Evolutionary conservation across 1,140 invertebrate species (phyloP), one percentile per base, ranked within the genome.

Genomic region (Chironomus striatipennis): DNA sequence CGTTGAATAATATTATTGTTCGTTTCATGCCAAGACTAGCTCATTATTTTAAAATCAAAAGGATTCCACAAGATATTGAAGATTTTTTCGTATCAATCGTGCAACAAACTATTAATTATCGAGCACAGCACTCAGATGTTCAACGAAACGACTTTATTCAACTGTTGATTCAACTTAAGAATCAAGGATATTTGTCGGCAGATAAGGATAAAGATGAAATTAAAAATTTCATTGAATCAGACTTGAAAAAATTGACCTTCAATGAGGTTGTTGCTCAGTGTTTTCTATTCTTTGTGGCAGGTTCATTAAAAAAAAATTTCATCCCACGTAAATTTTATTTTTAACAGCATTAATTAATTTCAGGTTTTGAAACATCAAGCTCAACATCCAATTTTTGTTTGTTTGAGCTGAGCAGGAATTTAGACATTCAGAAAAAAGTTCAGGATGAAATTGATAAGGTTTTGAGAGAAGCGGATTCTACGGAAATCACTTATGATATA

Each of bases 381-480:
- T 74, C 76, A 64, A 75, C 76, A 73, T 75, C 75, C 42, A 73
- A 64, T 17, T 76, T 74, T 73, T 67, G 47, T 18, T 74, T 78
- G 1, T 77, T 57, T 73, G 75, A 78, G 65, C 24, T 78, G 8
- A 64, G 73, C 12, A 75, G 72, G 21, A 18, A 74, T 73, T 21
- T 0, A 7, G 75, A 74, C 5, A 74, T 74, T 64, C 75, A 76
- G 42, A 12, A 74, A 8, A 78, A 75, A 75, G 75, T 80, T 15
- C 75, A 77, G n/a, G 75, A 82, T 34, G 86, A 88, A 79, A 83
- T 88, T 7, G 76, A 83, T 15, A 76, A 79, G 21, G 75, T 78
- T n/a, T 20, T 79, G 1, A 67, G 76, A 12, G 75, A 78, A 34
- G 73, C 78, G 73, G 73, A 80, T 74, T 79, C 76, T 7, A 75